phyloP scores from a whole-genome alignment of 2,113 vertebrate genomes.

The Istiophorus platypterus region DNA sequence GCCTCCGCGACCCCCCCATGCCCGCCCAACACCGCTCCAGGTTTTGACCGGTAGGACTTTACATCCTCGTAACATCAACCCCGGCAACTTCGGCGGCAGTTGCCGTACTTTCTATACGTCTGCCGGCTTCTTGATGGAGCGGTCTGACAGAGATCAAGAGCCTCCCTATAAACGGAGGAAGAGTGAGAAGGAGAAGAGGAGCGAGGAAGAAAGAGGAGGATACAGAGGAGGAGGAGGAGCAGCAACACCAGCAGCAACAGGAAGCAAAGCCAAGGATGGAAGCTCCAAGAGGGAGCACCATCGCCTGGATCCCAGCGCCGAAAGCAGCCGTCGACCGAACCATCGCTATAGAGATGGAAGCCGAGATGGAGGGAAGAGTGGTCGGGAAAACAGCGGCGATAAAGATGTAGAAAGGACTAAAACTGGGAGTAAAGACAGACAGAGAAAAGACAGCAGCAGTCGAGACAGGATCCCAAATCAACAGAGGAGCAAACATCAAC shows the following conservation, averaged over 20 bases:
- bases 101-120: slow-evolving; percentile 76
- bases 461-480: neutral
- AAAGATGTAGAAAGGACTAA: slow-evolving; percentile 15
- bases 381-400: neutral
- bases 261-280: neutral
- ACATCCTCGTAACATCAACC: neutral
- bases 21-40: slow-evolving; percentile 48
- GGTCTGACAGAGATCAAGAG: slow-evolving; percentile 79
- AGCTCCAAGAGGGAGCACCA: slow-evolving; percentile 17
- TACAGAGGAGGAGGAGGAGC: neutral
- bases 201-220: slow-evolving; percentile 55
- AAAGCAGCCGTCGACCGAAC: neutral
- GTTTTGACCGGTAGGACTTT: neutral
- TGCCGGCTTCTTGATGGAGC: slow-evolving; percentile 87
- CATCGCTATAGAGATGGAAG: neutral
- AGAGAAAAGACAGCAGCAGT: neutral
- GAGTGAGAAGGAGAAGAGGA: slow-evolving; percentile 67
- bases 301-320: neutral
- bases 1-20: slow-evolving; percentile 65
- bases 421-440: neutral
- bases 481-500: neutral
- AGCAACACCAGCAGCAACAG: neutral
- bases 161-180: slow-evolving; percentile 88
- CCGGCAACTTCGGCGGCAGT: neutral
- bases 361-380: neutral